Evolutionary conservation across 2,888 invertebrate genomes (phyloP).

Genomic region (Seira ritae): DNA sequence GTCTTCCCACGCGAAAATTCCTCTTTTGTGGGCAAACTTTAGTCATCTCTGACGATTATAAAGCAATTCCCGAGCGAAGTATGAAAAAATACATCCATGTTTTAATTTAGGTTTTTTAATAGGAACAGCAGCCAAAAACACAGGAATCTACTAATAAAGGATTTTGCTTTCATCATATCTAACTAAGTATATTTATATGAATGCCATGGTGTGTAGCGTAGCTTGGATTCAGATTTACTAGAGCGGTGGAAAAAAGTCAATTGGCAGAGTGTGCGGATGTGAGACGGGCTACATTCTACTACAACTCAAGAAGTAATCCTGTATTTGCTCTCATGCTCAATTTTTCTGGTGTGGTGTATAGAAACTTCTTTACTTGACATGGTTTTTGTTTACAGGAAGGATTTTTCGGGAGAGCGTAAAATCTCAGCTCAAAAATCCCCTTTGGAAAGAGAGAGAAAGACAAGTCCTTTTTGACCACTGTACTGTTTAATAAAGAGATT

Average conservation of each 20-base stretch:
- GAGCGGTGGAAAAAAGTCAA: background rate
- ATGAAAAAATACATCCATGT: too few species aligned
- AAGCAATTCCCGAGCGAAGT: too few species aligned
- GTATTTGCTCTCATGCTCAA: conserved; percentile 2
- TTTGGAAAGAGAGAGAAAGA: background rate
- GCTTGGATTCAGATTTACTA: too few species aligned
- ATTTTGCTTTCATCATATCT: too few species aligned
- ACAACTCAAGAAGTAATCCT: conserved; percentile 1
- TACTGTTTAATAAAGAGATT: conserved; percentile 4
- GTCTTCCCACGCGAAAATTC: too few species aligned
- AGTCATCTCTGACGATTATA: too few species aligned
- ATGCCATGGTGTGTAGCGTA: too few species aligned
- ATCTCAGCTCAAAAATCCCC: background rate
- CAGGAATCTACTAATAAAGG: too few species aligned
- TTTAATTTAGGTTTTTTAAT: too few species aligned
- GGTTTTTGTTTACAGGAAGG: conserved; percentile 13
- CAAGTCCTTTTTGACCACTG: conserved; percentile 1
- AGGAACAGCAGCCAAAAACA: too few species aligned
- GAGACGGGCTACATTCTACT: background rate
- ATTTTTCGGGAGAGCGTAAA: conserved; percentile 3
- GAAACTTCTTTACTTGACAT: background rate
- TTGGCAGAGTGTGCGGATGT: background rate
- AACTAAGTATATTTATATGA: too few species aligned
- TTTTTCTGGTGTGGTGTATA: background rate
- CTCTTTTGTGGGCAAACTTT: too few species aligned